Evolutionary conservation across 2,113 vertebrate genomes (phyloP), one percentile per base, ranked within the genome.

Genomic region (Ceuthmochares aereus): DNA sequence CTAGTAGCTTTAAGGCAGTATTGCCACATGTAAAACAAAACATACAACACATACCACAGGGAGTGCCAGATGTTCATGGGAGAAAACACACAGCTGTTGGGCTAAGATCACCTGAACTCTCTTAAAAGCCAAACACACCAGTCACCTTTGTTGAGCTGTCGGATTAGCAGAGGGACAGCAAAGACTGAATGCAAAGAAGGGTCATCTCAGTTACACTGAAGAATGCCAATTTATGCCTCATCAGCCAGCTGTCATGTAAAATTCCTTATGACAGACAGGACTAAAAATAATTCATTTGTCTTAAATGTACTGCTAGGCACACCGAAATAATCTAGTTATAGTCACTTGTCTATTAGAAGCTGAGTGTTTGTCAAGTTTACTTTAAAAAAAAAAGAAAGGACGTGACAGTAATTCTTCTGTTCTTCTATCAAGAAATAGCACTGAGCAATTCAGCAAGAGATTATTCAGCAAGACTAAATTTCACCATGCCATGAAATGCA

Each of bases 111-210:
- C 96, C 95, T 96, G 94, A 86, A 83, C 74, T 95, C 82, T 76
- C 77, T 94, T 68, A 86, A 96, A 96, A 96, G 88, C 54, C 92
- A 92, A 91, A 90, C 68, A 88, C 93, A 94, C 87, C 27, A 0
- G 73, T 93, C 95, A 96, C 91, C 83, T 97, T 96, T 96, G 96
- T 96, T 95, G 90, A 94, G 88, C 94, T 97, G 97, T 97, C 97
- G 94, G 97, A 96, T 97, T 96, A 97, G 80, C 68, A 93, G 76
- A 84, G 40, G 59, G 55, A 66, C 81, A 63, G 78, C 83, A 94
- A 95, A 91, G 93, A 87, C 91, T 96, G 76, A 72, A 91, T 96
- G 91, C 68, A 78, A 94, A 86, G 90, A 95, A 92, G 68, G 42
- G 66, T 56, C 47, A 2, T 97, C 95, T 97, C 96, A 90, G 85